A percentile compares a stretch with the other conserved stretches of the same genome.
Conservation (phyloP, 2,113 vertebrate genomes). For the Chloropsis cyanopogon region DNA sequence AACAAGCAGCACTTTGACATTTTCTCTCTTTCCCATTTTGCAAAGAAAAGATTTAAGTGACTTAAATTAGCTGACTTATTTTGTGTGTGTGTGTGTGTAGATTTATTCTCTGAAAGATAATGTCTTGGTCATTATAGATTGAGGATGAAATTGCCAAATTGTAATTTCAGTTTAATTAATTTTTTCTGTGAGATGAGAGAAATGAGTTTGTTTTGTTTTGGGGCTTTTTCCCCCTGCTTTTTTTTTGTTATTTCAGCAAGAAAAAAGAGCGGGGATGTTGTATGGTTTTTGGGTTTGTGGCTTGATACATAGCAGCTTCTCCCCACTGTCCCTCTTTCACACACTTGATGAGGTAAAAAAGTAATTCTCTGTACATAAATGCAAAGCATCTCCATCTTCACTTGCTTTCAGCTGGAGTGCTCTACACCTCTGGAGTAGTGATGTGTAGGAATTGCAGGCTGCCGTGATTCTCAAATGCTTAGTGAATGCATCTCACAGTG, state of each 20-base stretch:
- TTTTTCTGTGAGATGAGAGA: neutral
- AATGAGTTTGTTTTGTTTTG: neutral
- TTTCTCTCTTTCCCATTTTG: neutral
- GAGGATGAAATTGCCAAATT: neutral
- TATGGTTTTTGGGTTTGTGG: neutral
- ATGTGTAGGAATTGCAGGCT: neutral
- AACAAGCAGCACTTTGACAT: neutral
- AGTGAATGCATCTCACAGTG: neutral
- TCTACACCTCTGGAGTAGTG: neutral
- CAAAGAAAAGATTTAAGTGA: neutral
- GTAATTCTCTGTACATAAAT: neutral
- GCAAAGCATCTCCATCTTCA: neutral
- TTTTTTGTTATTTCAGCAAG: neutral
- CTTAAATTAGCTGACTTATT: neutral
- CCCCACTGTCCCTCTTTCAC: neutral
- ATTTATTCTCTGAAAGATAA: neutral
- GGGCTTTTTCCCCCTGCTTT: no score
- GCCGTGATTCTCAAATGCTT: neutral
- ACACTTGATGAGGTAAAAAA: neutral
- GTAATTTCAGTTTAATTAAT: neutral
- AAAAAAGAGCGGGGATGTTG: rapidly evolving
- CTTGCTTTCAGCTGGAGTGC: neutral
- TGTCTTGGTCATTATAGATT: neutral
- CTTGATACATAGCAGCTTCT: neutral
- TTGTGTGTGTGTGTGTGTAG: neutral